These are phyloP conservation scores for Pollachius pollachius DNA, from an alignment of 2,113 vertebrate genomes.

Conservation along the genomic window DNA sequence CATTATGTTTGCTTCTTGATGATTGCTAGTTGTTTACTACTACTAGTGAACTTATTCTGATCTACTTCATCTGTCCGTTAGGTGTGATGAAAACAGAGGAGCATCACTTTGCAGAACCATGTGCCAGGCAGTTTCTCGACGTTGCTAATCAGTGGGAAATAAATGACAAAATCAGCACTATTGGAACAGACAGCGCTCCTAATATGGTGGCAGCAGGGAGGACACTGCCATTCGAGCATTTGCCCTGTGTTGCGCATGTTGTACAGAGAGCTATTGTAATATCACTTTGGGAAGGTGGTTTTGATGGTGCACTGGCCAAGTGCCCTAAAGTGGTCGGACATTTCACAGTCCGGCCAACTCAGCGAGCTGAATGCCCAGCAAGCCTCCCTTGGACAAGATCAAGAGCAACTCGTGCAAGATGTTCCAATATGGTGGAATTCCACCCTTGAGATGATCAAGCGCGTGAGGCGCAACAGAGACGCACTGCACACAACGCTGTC, in stretches of 20 bases:
- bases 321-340: background rate
- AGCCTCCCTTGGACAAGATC: background rate
- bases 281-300: background rate
- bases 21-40: no score
- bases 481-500: no score
- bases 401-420: background rate
- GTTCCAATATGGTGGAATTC: no score
- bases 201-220: slow-evolving; percentile 19
- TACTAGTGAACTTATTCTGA: no score
- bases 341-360: no score
- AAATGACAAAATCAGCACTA: slow-evolving; percentile 8
- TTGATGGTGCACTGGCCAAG: background rate
- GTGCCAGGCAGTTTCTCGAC: background rate
- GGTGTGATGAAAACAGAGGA: no score
- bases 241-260: background rate
- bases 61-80: no score
- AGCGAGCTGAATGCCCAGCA: background rate
- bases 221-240: slow-evolving; percentile 9
- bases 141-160: slow-evolving; percentile 8
- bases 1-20: no score
- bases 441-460: background rate
- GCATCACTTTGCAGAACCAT: background rate
- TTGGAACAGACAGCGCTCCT: slow-evolving; percentile 6
- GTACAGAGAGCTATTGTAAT: background rate
- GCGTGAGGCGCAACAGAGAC: no score